phyloP scores from a whole-genome alignment of 2,113 vertebrate species.

The Lasiurus borealis region DNA sequence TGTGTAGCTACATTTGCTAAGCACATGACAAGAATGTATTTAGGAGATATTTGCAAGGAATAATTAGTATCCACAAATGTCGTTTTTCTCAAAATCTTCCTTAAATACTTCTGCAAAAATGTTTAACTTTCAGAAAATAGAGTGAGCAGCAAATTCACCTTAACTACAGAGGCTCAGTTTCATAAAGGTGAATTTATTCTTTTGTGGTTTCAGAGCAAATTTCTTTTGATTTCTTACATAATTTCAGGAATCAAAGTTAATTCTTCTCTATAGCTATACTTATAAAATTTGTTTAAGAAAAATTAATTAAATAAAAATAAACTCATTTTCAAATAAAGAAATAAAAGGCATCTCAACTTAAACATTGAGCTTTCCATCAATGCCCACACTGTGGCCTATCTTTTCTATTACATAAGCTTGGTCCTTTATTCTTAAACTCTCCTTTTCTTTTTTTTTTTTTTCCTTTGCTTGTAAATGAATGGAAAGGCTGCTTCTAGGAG shows the following conservation, averaged over 20 bases:
- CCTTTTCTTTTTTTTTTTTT: neutral
- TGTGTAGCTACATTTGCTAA: neutral
- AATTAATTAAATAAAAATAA: constrained; percentile 36
- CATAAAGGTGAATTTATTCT: constrained; percentile 6
- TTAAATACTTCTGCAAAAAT: neutral
- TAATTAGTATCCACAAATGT: neutral
- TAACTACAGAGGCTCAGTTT: neutral
- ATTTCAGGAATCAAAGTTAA: constrained; percentile 28
- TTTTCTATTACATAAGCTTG: constrained; percentile 44
- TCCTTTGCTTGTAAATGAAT: constrained; percentile 15
- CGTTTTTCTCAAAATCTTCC: neutral
- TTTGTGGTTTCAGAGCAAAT: constrained; percentile 21
- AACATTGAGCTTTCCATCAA: no score
- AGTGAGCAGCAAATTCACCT: neutral
- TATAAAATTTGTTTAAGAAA: constrained; percentile 7
- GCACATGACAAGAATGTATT: neutral
- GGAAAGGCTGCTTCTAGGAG: neutral
- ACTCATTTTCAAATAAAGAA: constrained; percentile 49
- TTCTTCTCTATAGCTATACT: neutral
- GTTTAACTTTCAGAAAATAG: neutral
- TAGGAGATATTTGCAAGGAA: neutral
- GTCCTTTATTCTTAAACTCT: constrained; percentile 21
- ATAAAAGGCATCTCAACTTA: neutral
- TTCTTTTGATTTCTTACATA: neutral
- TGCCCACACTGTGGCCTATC: neutral